phyloP scores from a whole-genome alignment of 2,888 invertebrate genomes.

The Nesidiocoris tenuis region DNA sequence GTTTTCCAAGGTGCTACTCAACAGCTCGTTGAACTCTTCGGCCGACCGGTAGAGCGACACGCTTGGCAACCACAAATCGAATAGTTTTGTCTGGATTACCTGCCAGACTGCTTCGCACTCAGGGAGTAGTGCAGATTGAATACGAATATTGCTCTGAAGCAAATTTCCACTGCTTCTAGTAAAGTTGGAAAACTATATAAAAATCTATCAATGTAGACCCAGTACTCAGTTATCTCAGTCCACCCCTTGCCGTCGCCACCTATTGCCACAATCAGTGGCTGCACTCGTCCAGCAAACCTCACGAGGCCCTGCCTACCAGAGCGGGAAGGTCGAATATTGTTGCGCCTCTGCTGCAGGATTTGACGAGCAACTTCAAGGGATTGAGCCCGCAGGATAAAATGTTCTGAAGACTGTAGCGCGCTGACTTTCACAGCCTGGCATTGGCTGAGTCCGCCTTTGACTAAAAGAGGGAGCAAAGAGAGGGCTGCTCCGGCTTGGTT shows the following conservation, averaged over 20 bases:
- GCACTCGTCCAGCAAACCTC: no score
- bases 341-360: no score
- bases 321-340: no score
- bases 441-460: not conserved
- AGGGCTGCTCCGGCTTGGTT: no score
- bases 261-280: no score
- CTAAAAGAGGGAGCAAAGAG: not conserved
- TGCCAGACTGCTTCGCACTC: conserved; percentile 5
- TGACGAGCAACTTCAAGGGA: no score
- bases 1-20: no score
- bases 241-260: not conserved
- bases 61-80: not conserved
- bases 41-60: no score
- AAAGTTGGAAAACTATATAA: not conserved
- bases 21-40: no score
- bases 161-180: no score
- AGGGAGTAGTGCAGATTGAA: conserved; percentile 4
- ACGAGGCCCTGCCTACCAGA: no score
- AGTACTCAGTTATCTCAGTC: not conserved
- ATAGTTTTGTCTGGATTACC: not conserved
- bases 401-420: not conserved
- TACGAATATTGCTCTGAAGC: not conserved
- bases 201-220: not conserved
- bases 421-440: not conserved
- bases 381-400: not conserved